These are phyloP conservation scores for Sparus aurata DNA, from an alignment of 2,797 vertebrate genomes.

Conservation along the genomic window DNA sequence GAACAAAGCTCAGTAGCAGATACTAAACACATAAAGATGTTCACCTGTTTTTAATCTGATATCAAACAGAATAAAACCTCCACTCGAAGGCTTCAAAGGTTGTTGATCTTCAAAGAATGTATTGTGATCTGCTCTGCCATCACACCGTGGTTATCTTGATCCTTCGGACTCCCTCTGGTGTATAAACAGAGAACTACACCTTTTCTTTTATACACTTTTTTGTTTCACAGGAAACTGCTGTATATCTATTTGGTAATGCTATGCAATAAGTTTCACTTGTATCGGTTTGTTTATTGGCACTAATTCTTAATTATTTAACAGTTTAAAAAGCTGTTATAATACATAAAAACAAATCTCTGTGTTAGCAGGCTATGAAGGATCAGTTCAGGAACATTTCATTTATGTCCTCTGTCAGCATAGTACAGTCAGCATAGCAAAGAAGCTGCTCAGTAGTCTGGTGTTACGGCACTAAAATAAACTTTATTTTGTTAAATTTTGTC, in stretches of 20 bases:
- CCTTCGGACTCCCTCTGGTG: conserved; percentile 27
- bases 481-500: too few relatives aligned
- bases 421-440: background rate
- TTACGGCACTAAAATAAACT: too few relatives aligned
- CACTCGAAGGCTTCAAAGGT: background rate
- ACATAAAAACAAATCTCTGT: background rate
- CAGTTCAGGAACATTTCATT: background rate
- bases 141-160: background rate
- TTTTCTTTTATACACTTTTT: background rate
- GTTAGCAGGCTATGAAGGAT: background rate
- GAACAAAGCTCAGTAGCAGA: background rate
- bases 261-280: background rate
- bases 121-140: background rate
- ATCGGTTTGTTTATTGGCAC: background rate
- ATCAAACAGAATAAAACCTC: background rate
- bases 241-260: background rate
- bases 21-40: background rate
- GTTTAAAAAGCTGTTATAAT: background rate
- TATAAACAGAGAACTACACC: conserved; percentile 18
- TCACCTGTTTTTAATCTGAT: background rate
- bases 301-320: background rate
- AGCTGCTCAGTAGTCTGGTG: too few relatives aligned
- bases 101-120: background rate
- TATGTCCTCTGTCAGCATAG: background rate
- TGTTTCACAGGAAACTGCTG: background rate